phyloP scores from a whole-genome alignment of 2,113 vertebrate species.

The Eulemur rufifrons region DNA sequence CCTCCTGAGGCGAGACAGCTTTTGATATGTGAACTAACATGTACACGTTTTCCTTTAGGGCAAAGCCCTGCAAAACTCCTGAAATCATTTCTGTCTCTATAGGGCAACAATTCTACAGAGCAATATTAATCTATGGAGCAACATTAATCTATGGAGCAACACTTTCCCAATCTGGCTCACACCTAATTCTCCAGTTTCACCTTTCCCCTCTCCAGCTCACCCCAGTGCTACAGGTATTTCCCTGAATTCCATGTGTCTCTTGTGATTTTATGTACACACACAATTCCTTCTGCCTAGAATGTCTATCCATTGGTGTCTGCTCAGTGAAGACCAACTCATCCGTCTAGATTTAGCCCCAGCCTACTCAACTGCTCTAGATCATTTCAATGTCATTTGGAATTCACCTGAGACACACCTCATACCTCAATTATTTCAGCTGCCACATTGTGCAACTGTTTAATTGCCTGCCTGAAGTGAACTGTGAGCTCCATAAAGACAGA shows the following conservation, averaged over 20 bases:
- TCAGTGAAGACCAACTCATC: not conserved
- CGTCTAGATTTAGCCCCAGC: not conserved
- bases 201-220: not conserved
- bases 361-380: not conserved
- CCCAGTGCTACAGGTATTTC: not conserved
- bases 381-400: not conserved
- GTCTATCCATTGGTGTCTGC: not conserved
- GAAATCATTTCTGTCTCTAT: no score
- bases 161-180: not conserved
- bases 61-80: no score
- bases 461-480: not conserved
- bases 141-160: no score
- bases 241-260: not conserved
- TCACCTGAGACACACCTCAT: not conserved
- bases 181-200: not conserved
- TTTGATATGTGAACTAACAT: no score
- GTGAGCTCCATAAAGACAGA: not conserved
- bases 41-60: no score
- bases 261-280: not conserved
- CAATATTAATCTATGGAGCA: no score
- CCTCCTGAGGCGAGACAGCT: no score
- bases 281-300: not conserved
- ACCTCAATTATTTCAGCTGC: not conserved
- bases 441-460: not conserved
- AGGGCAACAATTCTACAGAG: no score